Conservation (phyloP, 2,113 vertebrate species). For the Toxotes chatareus region DNA sequence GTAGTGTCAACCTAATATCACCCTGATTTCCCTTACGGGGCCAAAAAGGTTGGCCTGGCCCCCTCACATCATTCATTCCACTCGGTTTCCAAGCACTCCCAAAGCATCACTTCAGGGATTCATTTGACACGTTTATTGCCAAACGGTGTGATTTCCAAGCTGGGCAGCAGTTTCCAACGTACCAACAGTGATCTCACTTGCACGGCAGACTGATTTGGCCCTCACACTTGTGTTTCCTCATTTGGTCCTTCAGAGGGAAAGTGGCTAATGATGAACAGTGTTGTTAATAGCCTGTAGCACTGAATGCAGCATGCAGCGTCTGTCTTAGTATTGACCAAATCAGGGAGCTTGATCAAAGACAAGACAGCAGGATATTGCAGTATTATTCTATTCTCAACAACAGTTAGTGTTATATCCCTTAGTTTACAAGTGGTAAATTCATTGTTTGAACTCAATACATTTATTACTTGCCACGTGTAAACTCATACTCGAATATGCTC, state of each 20-base stretch:
- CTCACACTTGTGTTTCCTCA: constrained; percentile 16
- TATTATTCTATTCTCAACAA: accelerated
- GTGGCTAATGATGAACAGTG: constrained; percentile 37
- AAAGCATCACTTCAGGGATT: constrained; percentile 52
- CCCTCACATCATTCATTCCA: constrained; percentile 45
- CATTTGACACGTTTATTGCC: constrained; percentile 57
- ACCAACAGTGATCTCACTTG: constrained; percentile 36
- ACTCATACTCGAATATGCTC: background rate
- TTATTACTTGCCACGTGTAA: background rate
- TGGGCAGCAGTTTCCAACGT: constrained; percentile 41
- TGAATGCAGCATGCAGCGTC: constrained; percentile 24
- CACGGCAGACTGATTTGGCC: constrained; percentile 39
- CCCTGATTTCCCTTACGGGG: constrained; percentile 38
- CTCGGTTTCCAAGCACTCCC: constrained; percentile 48
- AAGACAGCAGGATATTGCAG: background rate
- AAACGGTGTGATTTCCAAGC: constrained; percentile 55
- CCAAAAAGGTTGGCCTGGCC: constrained; percentile 22
- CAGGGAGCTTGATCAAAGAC: background rate
- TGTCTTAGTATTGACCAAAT: constrained; percentile 18
- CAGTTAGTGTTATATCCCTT: background rate
- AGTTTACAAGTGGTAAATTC: background rate
- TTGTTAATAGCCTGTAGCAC: constrained; percentile 13
- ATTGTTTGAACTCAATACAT: background rate
- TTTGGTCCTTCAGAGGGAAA: constrained; percentile 24
- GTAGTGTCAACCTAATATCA: constrained; percentile 31